Evolutionary conservation across 2,888 invertebrate species (phyloP).

Genomic region (Amphimallon solstitiale): DNA sequence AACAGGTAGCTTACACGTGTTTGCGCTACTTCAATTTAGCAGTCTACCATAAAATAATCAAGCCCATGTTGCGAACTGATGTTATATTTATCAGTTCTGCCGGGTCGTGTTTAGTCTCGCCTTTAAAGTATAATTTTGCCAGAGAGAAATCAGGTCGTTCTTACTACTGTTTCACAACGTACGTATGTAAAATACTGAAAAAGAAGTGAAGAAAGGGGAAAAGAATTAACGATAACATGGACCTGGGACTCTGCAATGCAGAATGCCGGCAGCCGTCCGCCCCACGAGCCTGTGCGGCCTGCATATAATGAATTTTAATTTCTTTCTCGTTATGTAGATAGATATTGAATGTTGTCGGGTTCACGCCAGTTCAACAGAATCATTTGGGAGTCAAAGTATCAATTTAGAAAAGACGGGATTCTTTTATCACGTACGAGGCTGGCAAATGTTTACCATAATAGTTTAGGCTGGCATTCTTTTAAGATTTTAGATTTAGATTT

Average conservation of each 20-base stretch:
- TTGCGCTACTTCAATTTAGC: too few relatives aligned
- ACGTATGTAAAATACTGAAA: conserved; percentile 7
- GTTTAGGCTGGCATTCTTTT: too few relatives aligned
- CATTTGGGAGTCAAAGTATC: conserved; percentile 32
- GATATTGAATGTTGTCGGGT: conserved; percentile 33
- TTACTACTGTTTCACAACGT: neutral
- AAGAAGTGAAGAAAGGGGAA: conserved; percentile 10
- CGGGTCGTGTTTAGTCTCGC: neutral
- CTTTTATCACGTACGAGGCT: neutral
- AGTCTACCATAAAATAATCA: too few relatives aligned
- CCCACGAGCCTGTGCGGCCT: neutral
- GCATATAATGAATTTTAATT: conserved; percentile 35
- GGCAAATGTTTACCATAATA: neutral
- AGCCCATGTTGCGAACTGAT: neutral
- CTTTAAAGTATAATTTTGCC: conserved; percentile 15
- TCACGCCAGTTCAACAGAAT: neutral
- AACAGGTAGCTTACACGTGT: too few relatives aligned
- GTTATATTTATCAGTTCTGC: conserved; percentile 12
- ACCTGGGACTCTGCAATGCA: conserved; percentile 21
- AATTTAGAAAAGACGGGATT: conserved; percentile 10
- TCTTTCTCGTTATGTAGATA: conserved; percentile 27
- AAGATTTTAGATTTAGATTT: too few relatives aligned
- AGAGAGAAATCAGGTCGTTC: neutral
- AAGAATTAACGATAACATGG: conserved; percentile 15
- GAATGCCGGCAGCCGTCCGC: neutral